Evolutionary conservation across 2,888 invertebrate species (phyloP), one percentile per base, ranked within the genome.

Genomic region (Macrosiphum euphorbiae): DNA sequence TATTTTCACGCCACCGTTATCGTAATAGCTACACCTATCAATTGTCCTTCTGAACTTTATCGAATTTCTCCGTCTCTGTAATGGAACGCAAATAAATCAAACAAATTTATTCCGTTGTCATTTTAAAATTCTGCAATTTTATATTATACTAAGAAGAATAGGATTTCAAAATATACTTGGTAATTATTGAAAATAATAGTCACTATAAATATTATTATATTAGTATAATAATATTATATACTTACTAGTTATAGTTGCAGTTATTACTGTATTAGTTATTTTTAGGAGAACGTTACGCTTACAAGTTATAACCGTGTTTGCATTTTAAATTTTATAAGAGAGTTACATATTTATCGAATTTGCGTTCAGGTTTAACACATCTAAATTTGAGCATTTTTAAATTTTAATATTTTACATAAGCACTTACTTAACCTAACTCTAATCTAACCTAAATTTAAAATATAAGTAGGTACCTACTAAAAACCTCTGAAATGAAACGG

Each of bases 1-100:
- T 24, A 94, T 86, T 67, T 67, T 86, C 5, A 94, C 3, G 13
- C 94, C 94, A 7, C 94, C 94, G 86, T 90, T 94, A 52, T 94
- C 94, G n/a, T 90, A 86, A 67, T 41, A 94, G 24, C n/a, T 52
- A 44, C 94, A 94, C n/a, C 28, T 86, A 24, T 94, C 94, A 13
- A 90, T 28, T 5, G 16, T 24, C 8, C 41, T 86, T 11, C 13
- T 86, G 0, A 61, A 67, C 41, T 90, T 94, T 11, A 90, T 3
- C 4, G 90, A 61, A 87, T 94, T 94, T 41, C 94, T 86, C 7
- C 10, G 44, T 86, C 94, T 94, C 94, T 94, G 52, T 0, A 78
- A 87, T 44, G 10, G 20, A 88, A 35, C 52, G 50, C 55, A 35
- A 87, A 87, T 52, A 35, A 87, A 52, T 35, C 35, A 5, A 78